Conservation (phyloP, 2,113 vertebrate genomes). For the Boleophthalmus pectinirostris region DNA sequence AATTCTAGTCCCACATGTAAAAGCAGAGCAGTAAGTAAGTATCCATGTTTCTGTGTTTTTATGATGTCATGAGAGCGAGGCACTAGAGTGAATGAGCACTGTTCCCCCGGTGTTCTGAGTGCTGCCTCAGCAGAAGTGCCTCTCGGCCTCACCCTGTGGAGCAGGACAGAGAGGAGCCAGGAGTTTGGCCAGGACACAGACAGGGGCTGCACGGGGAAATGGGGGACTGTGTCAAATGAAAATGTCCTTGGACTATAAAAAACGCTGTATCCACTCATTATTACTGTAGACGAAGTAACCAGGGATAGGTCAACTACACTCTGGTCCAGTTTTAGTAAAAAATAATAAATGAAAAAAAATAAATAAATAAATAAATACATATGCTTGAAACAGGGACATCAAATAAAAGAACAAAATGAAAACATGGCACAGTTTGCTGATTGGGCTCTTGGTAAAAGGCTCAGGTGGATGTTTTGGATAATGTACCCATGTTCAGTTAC, state of each 20-base stretch:
- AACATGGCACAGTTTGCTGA: no score
- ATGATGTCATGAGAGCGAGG: constrained; percentile 21
- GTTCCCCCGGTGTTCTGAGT: constrained; percentile 39
- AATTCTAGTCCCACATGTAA: neutral
- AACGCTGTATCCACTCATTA: neutral
- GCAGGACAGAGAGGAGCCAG: constrained; percentile 11
- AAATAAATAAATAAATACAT: no score
- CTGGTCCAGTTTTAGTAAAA: neutral
- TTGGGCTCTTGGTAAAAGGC: no score
- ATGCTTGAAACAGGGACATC: no score
- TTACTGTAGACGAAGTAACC: neutral
- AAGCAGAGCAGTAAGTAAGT: constrained; percentile 4
- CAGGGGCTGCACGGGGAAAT: neutral
- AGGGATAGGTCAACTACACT: neutral
- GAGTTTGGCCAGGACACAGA: constrained; percentile 18
- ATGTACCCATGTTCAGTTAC: neutral
- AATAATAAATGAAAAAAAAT: no score
- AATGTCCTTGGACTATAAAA: neutral
- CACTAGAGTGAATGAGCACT: constrained; percentile 13
- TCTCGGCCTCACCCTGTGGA: constrained; percentile 27
- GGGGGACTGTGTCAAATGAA: constrained; percentile 22
- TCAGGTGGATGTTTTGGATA: no score
- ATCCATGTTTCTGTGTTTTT: neutral
- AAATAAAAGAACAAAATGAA: no score
- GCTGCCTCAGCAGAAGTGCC: constrained; percentile 55